Evolutionary conservation across 64 coral and sea anemone species (phyloP), one percentile per base, ranked within the genome.

Genomic region (Montipora sp.): DNA sequence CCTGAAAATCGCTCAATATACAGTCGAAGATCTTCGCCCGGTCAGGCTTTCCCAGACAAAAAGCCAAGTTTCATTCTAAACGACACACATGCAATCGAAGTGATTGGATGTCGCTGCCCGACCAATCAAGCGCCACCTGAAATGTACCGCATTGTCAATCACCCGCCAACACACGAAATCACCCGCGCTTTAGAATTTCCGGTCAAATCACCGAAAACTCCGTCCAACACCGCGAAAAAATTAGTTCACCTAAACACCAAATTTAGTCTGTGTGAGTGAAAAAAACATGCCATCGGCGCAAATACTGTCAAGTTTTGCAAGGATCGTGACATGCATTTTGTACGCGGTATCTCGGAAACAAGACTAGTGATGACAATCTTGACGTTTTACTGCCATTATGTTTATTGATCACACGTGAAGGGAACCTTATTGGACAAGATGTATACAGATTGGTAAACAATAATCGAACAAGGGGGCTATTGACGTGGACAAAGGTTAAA

Each of bases 21-120:
- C 7, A 71, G 7, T 72, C 61, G 82, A 85, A 71, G 66, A 85
- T 59, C 82, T 85, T 85, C 82, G 82, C 82, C 82, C 82, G 82
- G 82, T 85, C 82, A 85, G 82, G 65, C 65, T 85, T 85, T 85
- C 65, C 80, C 82, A 85, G 77, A 93, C 83, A 93, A 84, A 93
- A 93, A 93, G 91, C 91, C 76, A 93, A 93, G 78, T 93, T 87
- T 86, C 83, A 93, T 93, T 93, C 83, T 93, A 83, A 93, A 86
- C 75, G 91, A 93, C 83, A 93, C 91, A 93, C 91, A 93, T 93
- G 91, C 83, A 93, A 84, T 84, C 77, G 75, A 93, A 84, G 77
- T 93, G 91, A 93, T 93, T 93, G 91, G 91, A 87, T 88, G 84
- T 93, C 91, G 79, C 14, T 16, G 66, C 66, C 79, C 83, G 63